Base-by-base conservation (phyloP, 1,140 invertebrate genomes). In the Thrips palmi region DNA sequence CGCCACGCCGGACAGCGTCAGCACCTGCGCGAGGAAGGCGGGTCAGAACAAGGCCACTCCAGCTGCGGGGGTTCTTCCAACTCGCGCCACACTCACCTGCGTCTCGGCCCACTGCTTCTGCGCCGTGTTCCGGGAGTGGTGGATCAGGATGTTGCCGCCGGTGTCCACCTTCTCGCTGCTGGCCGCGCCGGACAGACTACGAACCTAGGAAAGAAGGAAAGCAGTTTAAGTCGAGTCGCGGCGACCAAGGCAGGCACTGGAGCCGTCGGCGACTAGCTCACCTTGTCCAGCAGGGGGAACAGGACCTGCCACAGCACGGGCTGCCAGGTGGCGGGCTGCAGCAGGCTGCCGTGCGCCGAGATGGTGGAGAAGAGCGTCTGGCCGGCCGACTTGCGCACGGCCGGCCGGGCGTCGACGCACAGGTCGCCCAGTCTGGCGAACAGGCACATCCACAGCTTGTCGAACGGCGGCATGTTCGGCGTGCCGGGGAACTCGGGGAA, bases 91-190 rank as follows among this genome's bases (percentile, higher is more conserved):
- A n/a, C 35, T 40, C 53, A 80, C 84, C 63, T 91, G 84, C 4
- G 94, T 98, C 60, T 99, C 94, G 5, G 92, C 89, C 94, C 94
- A 99, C 55, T 98, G 94, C 52, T 99, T 99, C 53, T 96, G 88
- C 12, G 92, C 91, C 1, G 94, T 99, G 57, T 99, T 97, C 45
- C 94, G 68, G 1, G 91, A 93, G 59, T 99, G 94, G 60, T 99
- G 94, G 47, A 98, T 96, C 1, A 98, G 64, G 47, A 98, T 92
- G 52, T 92, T 92, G 29, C 83, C 84, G 31, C 81, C 81, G 1
- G 79, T 77, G 50, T 92, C 83, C 19, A 92, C 85, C 60, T 92
- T 91, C 53, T 92, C 85, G 40, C 74, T 88, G 43, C 91, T 94
- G 1, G 93, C 93, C 29, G 77, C 80, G 51, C 77, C 86, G 8